Base-by-base conservation (phyloP, 2,113 vertebrate genomes). In the Myxocyprinus asiaticus region DNA sequence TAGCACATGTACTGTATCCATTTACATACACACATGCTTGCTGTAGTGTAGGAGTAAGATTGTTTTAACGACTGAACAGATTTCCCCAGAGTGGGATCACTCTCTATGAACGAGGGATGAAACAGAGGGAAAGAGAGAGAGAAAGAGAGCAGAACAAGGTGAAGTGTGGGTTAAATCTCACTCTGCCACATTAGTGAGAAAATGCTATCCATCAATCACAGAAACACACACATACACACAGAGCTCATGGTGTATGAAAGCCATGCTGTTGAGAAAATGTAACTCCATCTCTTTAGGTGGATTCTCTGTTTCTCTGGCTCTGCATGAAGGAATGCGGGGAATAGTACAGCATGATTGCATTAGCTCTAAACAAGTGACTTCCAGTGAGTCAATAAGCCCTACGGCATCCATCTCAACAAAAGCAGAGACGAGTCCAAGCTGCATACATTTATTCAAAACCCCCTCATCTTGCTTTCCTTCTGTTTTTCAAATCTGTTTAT, bases 71-170 rank as follows among this genome's bases (percentile, higher is more conserved):
- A 82, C 75, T 0, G 70, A 62, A 64, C 67, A 86, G 79, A 91
- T 91, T 90, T 91, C 88, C 87, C 86, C 55, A 58, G 86, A 62
- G 85, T 85, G 72, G 73, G 81, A 89, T 88, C 82, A 80, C 86
- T 88, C 85, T 72, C 69, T n/a, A 47, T 47, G 58, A 79, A 59
- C 45, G 63, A 63, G 56, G 70, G 70, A 78, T 65, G 9, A 82
- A 80, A 55, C 44, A 58, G 66, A 79, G 84, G 76, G 53, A 84
- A 64, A 79, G 17, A 59, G 58, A 12, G 53, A 44, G 48, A 58
- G 10, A 48, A 78, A 59, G 5, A 69, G 42, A 71, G 79, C n/a
- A 61, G 67, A 77, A 66, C 61, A 55, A 76, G 58, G 74, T 82
- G 59, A 74, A 81, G 50, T 71, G 70, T 33, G 48, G 22, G 76